Evolutionary conservation across 2,113 vertebrate genomes (phyloP).

Genomic region (Pterocles orientalis): DNA sequence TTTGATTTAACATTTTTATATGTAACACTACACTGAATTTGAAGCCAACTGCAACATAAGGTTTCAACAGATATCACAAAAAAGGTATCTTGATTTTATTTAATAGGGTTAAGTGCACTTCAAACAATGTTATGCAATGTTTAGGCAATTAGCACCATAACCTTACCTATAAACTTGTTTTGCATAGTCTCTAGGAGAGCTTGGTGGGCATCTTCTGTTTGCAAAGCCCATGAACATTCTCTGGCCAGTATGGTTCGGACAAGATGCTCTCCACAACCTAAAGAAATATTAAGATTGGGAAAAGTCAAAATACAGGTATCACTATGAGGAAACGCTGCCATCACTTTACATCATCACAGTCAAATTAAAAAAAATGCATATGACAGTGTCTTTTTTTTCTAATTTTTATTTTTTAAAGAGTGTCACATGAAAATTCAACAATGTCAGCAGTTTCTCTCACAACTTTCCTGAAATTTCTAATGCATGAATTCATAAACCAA

Average conservation of each 20-base stretch:
- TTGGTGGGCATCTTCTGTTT: conserved; percentile 96
- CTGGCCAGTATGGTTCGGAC: conserved; percentile 96
- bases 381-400: background rate
- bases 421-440: background rate
- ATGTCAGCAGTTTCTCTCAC: background rate
- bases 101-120: background rate
- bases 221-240: conserved; percentile 95
- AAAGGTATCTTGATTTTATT: background rate
- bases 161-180: conserved; percentile 99
- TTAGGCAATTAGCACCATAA: background rate
- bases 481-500: background rate
- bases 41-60: background rate
- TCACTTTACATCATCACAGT: background rate
- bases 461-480: background rate
- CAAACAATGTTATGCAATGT: background rate
- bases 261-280: conserved; percentile 98
- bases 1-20: conserved; percentile 17
- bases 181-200: conserved; percentile 99
- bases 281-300: conserved; percentile 46
- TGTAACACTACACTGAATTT: background rate
- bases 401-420: background rate
- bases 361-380: background rate
- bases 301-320: background rate
- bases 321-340: background rate
- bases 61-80: background rate